Percentiles rank a stretch among this genome's conserved stretches.
Evolutionary conservation across 2,888 invertebrate genomes (phyloP).

Genomic region (Plebejus melissa): DNA sequence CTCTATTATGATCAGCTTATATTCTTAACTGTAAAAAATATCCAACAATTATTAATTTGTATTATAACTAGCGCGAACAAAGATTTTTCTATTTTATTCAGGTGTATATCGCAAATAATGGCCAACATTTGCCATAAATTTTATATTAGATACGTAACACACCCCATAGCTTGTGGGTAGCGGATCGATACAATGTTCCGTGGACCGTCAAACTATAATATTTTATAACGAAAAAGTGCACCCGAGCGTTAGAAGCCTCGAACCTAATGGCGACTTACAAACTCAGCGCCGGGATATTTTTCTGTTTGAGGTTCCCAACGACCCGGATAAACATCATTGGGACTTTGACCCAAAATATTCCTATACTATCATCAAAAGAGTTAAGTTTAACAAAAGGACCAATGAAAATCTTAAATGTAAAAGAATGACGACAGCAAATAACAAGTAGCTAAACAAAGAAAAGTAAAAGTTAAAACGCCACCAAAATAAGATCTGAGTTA

Average conservation of each 20-base stretch:
- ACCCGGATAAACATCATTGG: background rate
- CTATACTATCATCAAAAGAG: background rate
- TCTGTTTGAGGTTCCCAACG: background rate
- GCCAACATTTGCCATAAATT: background rate
- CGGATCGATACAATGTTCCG: background rate
- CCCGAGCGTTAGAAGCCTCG: background rate
- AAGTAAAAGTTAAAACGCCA: no score
- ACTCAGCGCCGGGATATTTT: background rate
- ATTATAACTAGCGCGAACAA: no score
- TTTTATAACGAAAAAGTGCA: constrained; percentile 2
- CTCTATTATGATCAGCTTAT: no score
- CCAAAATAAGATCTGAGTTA: background rate
- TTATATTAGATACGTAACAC: background rate
- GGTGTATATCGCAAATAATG: background rate
- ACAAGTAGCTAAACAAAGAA: no score
- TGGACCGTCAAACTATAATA: constrained; percentile 15
- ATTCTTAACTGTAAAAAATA: no score
- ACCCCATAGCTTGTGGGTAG: constrained; percentile 11
- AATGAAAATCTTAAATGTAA: no score
- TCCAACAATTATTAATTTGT: no score
- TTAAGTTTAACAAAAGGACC: no score
- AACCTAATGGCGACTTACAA: constrained; percentile 7
- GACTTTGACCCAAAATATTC: background rate
- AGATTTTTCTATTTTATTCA: no score
- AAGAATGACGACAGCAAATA: no score